Evolutionary conservation across 2,797 vertebrate genomes (phyloP), one percentile per base, ranked within the genome.

Genomic region (Syngnathus rostellatus): DNA sequence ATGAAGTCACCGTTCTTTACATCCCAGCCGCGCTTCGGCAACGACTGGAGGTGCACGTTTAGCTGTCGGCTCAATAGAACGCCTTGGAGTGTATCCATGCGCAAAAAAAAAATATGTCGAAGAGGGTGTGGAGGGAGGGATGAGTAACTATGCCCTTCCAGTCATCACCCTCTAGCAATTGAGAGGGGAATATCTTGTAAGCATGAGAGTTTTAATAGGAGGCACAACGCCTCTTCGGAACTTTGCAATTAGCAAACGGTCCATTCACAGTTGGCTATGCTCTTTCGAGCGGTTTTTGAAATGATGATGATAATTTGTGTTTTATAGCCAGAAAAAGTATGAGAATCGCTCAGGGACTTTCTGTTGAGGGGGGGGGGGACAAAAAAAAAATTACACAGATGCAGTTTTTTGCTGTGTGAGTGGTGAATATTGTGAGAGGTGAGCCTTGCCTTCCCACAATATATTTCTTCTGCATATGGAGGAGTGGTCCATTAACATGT

Each of bases 151-250:
- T 72, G 57, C 65, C 72, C 72, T 76, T 75, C 79, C 75, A 78
- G 73, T 83, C 79, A 74, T 70, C 68, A 55, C 78, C 77, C 80
- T 73, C 50, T 62, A 84, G 81, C 73, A 25, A 80, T 75, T 70
- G 74, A 76, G 77, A 79, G 77, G 72, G 71, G 80, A 77, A 82
- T 72, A 48, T 69, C 76, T 79, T 83, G 53, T 43, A 41, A 84
- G 85, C 74, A 6, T 53, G 40, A 68, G 65, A 74, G 83, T 81
- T 84, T 86, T 86, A 88, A 84, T 85, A 83, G 75, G 86, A 79
- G 73, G 71, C 66, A 73, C 67, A 65, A 71, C 64, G 70, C 64
- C 79, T 84, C 77, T 72, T 83, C 77, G 67, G 53, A 69, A 64
- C 59, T 68, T 72, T 76, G 76, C 67, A 79, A 82, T 82, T 79